These are phyloP conservation scores for Periophthalmus modestus DNA, from an alignment of 2,113 vertebrate species.

Conservation along the genomic window DNA sequence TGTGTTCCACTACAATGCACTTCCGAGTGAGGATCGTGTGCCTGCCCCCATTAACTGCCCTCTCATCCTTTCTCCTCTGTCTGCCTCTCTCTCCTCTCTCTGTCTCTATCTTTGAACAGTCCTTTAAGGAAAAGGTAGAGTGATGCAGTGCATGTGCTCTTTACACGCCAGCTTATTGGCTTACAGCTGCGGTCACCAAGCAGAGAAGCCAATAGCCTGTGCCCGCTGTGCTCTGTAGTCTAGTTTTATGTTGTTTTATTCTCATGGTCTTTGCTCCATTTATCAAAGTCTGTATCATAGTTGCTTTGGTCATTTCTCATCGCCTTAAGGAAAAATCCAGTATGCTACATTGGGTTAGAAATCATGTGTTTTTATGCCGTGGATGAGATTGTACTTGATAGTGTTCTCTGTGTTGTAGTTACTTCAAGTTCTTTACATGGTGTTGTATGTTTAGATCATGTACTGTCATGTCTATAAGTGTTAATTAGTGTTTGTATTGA, in stretches of 20 bases:
- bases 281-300: conserved; percentile 39
- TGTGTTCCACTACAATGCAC: conserved; percentile 53
- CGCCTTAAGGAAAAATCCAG: conserved; percentile 22
- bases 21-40: conserved; percentile 21
- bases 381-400: conserved; percentile 51
- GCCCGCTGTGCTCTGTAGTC: conserved; percentile 48
- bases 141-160: conserved; percentile 69
- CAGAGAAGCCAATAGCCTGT: conserved; percentile 66
- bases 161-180: conserved; percentile 68
- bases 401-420: conserved; percentile 41
- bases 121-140: conserved; percentile 74
- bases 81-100: conserved; percentile 34
- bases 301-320: conserved; percentile 47
- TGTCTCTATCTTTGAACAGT: conserved; percentile 64
- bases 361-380: conserved; percentile 44
- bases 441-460: conserved; percentile 33
- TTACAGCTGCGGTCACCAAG: conserved; percentile 39
- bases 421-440: conserved; percentile 25
- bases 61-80: conserved; percentile 52
- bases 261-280: conserved; percentile 47
- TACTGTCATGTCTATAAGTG: conserved; percentile 11
- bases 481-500: conserved; percentile 10
- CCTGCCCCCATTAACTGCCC: conserved; percentile 47
- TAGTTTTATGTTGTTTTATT: conserved; percentile 54
- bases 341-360: conserved; percentile 25